These are phyloP conservation scores for Gymnoscelis rufifasciata DNA, from an alignment of 2,888 invertebrate genomes.

Conservation along the genomic window DNA sequence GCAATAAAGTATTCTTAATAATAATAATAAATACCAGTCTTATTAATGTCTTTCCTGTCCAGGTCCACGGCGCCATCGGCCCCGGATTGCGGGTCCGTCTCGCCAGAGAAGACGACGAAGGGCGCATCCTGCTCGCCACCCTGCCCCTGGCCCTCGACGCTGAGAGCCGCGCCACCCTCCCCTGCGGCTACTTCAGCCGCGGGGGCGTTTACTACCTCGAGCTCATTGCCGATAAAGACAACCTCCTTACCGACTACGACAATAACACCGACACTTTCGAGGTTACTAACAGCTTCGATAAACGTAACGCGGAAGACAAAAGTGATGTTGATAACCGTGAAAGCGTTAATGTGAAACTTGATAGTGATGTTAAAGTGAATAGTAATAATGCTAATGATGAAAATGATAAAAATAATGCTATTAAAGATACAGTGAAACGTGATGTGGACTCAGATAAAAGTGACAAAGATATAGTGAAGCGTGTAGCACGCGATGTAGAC, in stretches of 20 bases:
- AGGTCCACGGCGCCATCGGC: conserved; percentile 77
- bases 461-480: not conserved
- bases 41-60: too few relatives aligned
- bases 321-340: not conserved
- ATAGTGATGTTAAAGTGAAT: conserved; percentile 41
- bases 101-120: conserved; percentile 72
- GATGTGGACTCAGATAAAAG: conserved; percentile 19
- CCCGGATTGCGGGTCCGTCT: conserved; percentile 61
- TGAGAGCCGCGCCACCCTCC: conserved; percentile 75
- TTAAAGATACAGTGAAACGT: conserved; percentile 44
- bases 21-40: too few relatives aligned
- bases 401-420: not conserved
- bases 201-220: conserved; percentile 81
- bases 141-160: conserved; percentile 75
- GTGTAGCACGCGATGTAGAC: conserved; percentile 48
- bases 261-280: conserved; percentile 38
- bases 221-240: conserved; percentile 59
- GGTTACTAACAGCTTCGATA: conserved; percentile 19
- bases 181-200: conserved; percentile 86
- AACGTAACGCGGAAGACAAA: conserved; percentile 23
- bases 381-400: conserved; percentile 20
- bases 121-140: conserved; percentile 56
- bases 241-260: conserved; percentile 48
- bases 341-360: conserved; percentile 34
- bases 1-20: too few relatives aligned